Percentiles rank a stretch among this genome's conserved stretches.
Conservation (phyloP, 2,113 vertebrate genomes). For the Zeus faber region DNA sequence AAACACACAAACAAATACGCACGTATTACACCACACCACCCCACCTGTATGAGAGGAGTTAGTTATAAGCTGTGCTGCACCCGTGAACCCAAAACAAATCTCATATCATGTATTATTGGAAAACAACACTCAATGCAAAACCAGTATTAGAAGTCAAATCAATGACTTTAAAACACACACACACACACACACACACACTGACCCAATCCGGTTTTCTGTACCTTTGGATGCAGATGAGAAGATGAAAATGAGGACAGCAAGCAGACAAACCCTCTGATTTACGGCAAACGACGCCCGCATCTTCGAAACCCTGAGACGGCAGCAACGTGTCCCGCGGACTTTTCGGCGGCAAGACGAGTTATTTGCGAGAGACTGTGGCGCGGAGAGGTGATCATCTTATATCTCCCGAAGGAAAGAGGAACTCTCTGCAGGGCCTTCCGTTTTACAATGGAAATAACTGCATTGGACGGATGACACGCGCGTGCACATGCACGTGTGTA, state of each 20-base stretch:
- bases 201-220: neutral
- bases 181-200: neutral
- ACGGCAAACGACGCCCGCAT: neutral
- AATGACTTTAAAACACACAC: neutral
- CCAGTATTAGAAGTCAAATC: neutral
- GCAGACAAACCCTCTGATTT: neutral
- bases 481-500: neutral
- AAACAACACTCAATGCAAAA: too few relatives aligned
- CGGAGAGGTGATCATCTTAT: neutral
- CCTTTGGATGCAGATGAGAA: neutral
- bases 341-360: neutral
- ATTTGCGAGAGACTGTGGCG: neutral
- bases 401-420: constrained; percentile 31
- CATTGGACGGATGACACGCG: too few relatives aligned
- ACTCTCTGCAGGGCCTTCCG: neutral
- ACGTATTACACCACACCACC: too few relatives aligned
- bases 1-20: neutral
- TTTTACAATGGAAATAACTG: constrained; percentile 30
- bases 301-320: too few relatives aligned
- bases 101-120: too few relatives aligned
- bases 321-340: neutral
- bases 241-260: neutral
- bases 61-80: too few relatives aligned
- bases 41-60: too few relatives aligned
- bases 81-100: too few relatives aligned